Conservation (phyloP, 2,113 vertebrate genomes). For the Gambusia affinis region DNA sequence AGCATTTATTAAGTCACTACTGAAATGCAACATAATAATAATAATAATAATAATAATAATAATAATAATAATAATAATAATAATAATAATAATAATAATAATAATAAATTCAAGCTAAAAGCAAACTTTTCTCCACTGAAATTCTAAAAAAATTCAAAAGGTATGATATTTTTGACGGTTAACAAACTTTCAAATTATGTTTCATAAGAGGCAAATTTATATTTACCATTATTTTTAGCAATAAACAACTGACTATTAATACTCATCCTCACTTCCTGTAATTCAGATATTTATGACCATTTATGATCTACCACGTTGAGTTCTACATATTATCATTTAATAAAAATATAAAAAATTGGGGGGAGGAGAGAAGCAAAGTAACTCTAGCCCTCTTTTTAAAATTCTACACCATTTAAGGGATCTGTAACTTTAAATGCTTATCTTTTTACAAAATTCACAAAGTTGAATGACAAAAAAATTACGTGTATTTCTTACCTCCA, state of each 20-base stretch:
- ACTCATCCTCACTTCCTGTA: background rate
- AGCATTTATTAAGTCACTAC: background rate
- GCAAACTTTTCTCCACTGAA: background rate
- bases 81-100: no score
- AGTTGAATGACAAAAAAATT: background rate
- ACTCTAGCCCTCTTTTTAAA: background rate
- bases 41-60: no score
- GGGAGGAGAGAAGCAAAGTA: background rate
- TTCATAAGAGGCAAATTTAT: background rate
- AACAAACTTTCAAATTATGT: background rate
- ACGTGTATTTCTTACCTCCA: conserved; percentile 62
- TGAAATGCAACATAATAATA: background rate
- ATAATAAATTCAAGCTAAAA: background rate
- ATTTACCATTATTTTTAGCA: background rate
- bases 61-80: no score
- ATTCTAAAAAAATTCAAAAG: background rate
- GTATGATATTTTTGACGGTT: background rate
- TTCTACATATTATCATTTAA: background rate
- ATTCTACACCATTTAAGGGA: background rate
- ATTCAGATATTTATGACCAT: background rate
- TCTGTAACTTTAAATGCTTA: background rate
- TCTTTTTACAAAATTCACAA: background rate
- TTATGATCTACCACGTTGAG: background rate
- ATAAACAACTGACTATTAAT: background rate
- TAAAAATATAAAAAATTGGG: background rate